Base-by-base conservation (phyloP, 2,113 vertebrate species). In the Nannobrachium achirus region DNA sequence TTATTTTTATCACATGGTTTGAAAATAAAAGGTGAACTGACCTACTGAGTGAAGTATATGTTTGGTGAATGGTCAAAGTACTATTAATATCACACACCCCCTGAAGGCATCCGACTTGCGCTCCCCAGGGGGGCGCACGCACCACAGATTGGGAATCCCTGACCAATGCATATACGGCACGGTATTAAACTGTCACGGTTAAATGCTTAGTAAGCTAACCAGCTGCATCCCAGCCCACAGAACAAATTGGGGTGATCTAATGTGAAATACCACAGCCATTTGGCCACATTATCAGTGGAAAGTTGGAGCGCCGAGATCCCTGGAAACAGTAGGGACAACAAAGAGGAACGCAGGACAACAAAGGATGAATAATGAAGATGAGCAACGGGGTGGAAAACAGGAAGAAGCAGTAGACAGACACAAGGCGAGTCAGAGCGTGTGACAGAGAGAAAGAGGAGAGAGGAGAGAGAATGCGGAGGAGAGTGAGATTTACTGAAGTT, bases 231-330 rank as follows among this genome's bases (percentile, higher is more conserved):
- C 11, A 9, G 51, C 38, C 61, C 75, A 10, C 71, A 64, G 19
- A 80, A 11, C 71, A 64, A 39, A 80, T 44, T 1, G 58, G 1
- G 1, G 63, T 76, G 63, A 82, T 76, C 66, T 88, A 59, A 83
- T 60, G 71, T 56, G 11, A 74, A 72, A 79, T 46, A 64, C 69
- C 58, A 14, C 65, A 82, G 45, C 72, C 50, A 51, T 72, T 52
- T 18, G 56, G 59, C 66, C 70, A 10, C 56, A 49, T 13, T 63
- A 60, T 76, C 63, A 70, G 69, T 63, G 74, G 60, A 85, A 82
- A 82, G 53, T 41, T 61, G 15, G 56, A 78, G 53, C 42, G 44
- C 48, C 9, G 39, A 49, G 40, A 59, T 69, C 65, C 15, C 5
- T 0, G 63, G 41, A 56, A 81, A 67, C 63, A 61, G 18, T 20